These are phyloP conservation scores for Ispidina picta DNA, from an alignment of 2,797 vertebrate species.

Conservation along the genomic window DNA sequence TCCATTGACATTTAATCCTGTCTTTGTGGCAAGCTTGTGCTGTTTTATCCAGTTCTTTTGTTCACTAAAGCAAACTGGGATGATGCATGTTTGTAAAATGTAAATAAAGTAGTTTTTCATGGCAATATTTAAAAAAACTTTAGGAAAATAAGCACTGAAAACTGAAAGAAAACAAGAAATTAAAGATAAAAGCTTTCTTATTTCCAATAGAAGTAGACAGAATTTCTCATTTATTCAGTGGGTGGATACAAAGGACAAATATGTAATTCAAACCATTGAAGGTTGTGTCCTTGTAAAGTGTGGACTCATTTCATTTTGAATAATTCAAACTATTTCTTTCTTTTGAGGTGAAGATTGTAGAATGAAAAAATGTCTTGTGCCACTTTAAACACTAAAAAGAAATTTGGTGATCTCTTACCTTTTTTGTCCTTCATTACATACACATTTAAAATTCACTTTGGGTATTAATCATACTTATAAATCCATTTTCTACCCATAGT, in stretches of 20 bases:
- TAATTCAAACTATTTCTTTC: constrained; percentile 29
- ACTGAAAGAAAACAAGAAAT: neutral
- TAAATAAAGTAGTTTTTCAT: constrained; percentile 23
- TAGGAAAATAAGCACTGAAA: neutral
- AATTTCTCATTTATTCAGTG: neutral
- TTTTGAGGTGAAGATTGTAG: neutral
- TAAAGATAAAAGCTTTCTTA: neutral
- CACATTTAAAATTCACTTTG: constrained; percentile 44
- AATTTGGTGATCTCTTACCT: constrained; percentile 27
- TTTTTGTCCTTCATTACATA: constrained; percentile 22
- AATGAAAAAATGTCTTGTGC: neutral
- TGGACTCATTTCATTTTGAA: neutral
- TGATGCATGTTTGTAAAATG: neutral
- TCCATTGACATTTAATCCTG: constrained; percentile 21
- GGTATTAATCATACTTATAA: constrained; percentile 56
- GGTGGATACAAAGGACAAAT: neutral
- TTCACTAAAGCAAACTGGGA: neutral
- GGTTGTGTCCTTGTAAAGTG: neutral
- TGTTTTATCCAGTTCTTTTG: constrained; percentile 29
- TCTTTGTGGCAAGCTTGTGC: neutral
- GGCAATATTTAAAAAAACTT: neutral
- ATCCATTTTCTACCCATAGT: constrained; percentile 11
- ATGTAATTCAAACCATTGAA: neutral
- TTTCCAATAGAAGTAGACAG: neutral
- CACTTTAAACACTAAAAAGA: neutral